Percentiles rank a stretch among this genome's conserved stretches.
Conservation (phyloP, 2,113 vertebrate genomes). For the Emydura subglobosa region DNA sequence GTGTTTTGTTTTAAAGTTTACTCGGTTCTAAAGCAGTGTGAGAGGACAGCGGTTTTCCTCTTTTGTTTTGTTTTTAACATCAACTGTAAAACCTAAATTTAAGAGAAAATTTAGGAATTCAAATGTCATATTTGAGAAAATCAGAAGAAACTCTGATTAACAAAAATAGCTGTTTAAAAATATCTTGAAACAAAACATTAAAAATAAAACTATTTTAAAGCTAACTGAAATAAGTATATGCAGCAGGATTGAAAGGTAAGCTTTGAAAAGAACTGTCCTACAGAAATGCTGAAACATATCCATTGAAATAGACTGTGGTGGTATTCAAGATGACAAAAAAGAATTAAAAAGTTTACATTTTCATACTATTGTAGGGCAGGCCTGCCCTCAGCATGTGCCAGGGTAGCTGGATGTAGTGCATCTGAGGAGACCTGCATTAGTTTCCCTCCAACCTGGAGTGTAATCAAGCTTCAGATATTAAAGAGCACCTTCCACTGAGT, state of each 20-base stretch:
- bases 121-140: conserved; percentile 31
- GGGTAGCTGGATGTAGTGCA: too few relatives aligned
- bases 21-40: not conserved
- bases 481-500: too few relatives aligned
- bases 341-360: not conserved
- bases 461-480: too few relatives aligned
- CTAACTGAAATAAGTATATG: conserved; percentile 46
- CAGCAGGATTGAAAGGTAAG: not conserved
- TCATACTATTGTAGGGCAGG: not conserved
- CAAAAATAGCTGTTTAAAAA: conserved; percentile 18
- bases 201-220: not conserved
- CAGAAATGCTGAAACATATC: not conserved
- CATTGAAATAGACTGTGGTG: not conserved
- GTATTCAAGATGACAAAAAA: not conserved
- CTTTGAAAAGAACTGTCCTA: not conserved
- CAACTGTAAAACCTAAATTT: conserved; percentile 14
- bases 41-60: conserved; percentile 10
- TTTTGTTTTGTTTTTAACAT: conserved; percentile 20
- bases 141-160: conserved; percentile 32
- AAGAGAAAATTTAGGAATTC: conserved; percentile 39
- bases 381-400: not conserved
- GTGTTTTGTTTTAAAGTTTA: conserved; percentile 8
- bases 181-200: not conserved
- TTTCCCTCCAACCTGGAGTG: too few relatives aligned
- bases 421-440: too few relatives aligned